Percentiles rank a stretch among this genome's conserved stretches.
These are phyloP conservation scores for Zoanthus sansibaricus DNA, from an alignment of 92 coral and sea anemone species.

Conservation along the genomic window DNA sequence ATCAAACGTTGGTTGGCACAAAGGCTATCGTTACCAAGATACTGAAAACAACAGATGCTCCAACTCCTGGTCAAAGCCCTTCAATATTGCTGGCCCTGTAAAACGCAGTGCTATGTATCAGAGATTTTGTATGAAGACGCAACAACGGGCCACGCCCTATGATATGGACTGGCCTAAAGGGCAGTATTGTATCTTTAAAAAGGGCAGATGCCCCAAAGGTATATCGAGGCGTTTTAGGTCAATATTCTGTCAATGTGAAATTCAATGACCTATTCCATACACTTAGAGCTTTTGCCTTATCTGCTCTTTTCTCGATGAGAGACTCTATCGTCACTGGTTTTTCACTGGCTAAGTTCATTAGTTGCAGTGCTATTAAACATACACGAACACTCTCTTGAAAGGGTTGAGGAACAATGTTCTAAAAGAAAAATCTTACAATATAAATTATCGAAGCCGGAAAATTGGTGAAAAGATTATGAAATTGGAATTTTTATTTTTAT, in stretches of 20 bases:
- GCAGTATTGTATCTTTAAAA: constrained; percentile 68
- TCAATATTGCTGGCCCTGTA: constrained; percentile 37
- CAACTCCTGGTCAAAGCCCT: constrained; percentile 47
- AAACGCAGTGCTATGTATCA: constrained; percentile 43
- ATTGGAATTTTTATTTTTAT: background rate
- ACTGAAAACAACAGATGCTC: constrained; percentile 37
- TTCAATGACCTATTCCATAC: too few relatives aligned
- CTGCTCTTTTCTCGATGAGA: too few relatives aligned
- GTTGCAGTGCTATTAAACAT: too few relatives aligned
- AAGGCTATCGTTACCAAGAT: constrained; percentile 59
- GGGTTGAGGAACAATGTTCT: too few relatives aligned
- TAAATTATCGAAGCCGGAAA: background rate
- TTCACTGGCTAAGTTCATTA: too few relatives aligned
- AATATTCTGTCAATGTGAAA: too few relatives aligned
- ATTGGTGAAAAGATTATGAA: constrained; percentile 13
- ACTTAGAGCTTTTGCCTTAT: too few relatives aligned
- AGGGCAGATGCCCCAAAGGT: constrained; percentile 60
- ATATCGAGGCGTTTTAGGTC: background rate
- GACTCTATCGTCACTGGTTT: too few relatives aligned
- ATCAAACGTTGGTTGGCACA: constrained; percentile 52
- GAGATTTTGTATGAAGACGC: constrained; percentile 64
- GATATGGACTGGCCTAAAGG: constrained; percentile 49
- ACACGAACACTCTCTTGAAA: too few relatives aligned
- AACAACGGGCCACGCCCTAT: background rate
- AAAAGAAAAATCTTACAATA: background rate